Evolutionary conservation across 2,113 vertebrate species (phyloP).

Genomic region (Cyrtonyx montezumae): DNA sequence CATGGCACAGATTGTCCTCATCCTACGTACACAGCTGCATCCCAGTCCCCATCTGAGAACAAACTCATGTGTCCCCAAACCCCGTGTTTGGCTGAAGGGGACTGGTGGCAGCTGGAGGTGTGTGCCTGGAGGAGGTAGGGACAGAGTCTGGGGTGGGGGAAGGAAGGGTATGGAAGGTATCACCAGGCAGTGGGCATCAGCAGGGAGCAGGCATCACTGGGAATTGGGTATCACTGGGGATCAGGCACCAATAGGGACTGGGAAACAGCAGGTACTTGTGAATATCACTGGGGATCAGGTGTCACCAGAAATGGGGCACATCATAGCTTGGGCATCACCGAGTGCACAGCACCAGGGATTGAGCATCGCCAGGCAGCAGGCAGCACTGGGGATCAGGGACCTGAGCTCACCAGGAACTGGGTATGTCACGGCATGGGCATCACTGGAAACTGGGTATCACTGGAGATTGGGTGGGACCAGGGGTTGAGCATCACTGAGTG

Average conservation of each 20-base stretch:
- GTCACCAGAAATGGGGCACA: background rate
- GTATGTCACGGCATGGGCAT: background rate
- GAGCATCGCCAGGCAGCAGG: no score
- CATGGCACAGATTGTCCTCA: accelerated
- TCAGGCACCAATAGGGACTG: no score
- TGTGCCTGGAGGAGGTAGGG: background rate
- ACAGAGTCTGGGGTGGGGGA: background rate
- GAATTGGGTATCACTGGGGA: no score
- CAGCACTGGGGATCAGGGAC: no score
- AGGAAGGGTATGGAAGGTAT: background rate
- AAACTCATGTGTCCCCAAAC: background rate
- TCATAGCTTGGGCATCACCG: no score
- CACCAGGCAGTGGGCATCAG: background rate
- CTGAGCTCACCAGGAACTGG: no score
- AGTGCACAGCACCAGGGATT: no score
- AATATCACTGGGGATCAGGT: no score
- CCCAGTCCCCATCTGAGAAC: background rate
- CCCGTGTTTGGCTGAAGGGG: accelerated
- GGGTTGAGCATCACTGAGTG: background rate
- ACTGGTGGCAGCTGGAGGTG: background rate
- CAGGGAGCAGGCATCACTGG: background rate
- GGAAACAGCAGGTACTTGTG: no score
- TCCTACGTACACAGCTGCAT: background rate
- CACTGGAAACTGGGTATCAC: background rate
- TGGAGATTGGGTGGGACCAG: background rate